A percentile compares a stretch with the other conserved stretches of the same genome.
Conservation (phyloP, 1,140 invertebrate genomes). For the Eupristina koningsbergeri region DNA sequence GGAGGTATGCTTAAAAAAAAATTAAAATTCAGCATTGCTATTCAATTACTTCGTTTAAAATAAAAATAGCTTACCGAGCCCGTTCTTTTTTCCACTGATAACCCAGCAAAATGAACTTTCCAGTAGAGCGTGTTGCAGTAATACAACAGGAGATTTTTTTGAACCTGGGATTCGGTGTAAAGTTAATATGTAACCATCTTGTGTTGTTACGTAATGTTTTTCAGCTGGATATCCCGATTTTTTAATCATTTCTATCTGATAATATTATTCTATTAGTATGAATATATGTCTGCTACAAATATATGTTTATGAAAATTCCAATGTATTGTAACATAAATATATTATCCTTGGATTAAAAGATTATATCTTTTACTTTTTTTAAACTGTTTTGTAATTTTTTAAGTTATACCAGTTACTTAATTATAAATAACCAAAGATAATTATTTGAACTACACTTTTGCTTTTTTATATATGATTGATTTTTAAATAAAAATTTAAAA, state of each 20-base stretch:
- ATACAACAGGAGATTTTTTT: conserved; percentile 65
- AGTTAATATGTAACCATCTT: conserved; percentile 83
- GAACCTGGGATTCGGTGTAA: conserved; percentile 80
- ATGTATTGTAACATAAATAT: too few relatives aligned
- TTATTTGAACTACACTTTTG: too few relatives aligned
- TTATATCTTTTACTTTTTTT: too few relatives aligned
- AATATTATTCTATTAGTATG: not conserved
- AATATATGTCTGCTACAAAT: not conserved
- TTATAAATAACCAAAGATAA: too few relatives aligned
- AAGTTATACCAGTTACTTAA: too few relatives aligned
- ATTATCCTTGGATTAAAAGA: too few relatives aligned
- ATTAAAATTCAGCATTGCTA: not conserved
- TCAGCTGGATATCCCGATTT: conserved; percentile 80
- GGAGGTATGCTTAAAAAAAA: conserved; percentile 64
- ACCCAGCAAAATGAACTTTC: conserved; percentile 80
- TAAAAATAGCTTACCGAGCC: conserved; percentile 73
- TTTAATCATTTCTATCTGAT: conserved; percentile 76
- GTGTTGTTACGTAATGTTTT: conserved; percentile 78
- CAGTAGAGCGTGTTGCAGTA: conserved; percentile 81
- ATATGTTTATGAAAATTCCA: too few relatives aligned
- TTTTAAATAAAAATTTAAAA: too few relatives aligned
- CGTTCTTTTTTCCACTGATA: conserved; percentile 76
- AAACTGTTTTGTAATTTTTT: too few relatives aligned
- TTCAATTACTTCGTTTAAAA: not conserved
- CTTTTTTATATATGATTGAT: too few relatives aligned